Evolutionary conservation across 2,888 invertebrate species (phyloP).

Genomic region (Amblyteles armatorius): DNA sequence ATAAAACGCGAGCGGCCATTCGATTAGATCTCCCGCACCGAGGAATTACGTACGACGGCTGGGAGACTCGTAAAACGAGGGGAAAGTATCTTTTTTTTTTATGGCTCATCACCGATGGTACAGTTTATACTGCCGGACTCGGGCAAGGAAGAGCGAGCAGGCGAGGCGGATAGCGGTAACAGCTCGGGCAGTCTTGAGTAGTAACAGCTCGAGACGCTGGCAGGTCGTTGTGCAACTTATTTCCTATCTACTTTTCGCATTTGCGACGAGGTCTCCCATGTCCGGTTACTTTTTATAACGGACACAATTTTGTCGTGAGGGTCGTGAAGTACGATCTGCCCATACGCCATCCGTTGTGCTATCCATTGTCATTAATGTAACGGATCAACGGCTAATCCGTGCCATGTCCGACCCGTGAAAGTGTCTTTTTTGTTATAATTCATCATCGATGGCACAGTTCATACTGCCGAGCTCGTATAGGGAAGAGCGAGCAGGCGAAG

Average conservation of each 20-base stretch:
- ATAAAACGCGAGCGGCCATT: conserved; percentile 11
- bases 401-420: neutral
- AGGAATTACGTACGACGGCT: conserved; percentile 41
- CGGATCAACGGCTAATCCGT: conserved; percentile 47
- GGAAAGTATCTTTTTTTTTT: conserved; percentile 14
- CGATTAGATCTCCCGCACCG: conserved; percentile 41
- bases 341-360: too few species aligned
- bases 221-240: neutral
- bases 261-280: neutral
- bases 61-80: conserved; percentile 27
- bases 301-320: too few species aligned
- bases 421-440: neutral
- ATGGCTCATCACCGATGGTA: conserved; percentile 16
- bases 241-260: conserved; percentile 4
- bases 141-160: neutral
- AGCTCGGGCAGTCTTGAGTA: neutral
- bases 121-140: conserved; percentile 4
- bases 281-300: neutral
- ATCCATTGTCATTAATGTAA: neutral
- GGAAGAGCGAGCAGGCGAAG: neutral
- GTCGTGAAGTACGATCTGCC: too few species aligned
- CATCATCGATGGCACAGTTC: conserved; percentile 19
- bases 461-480: too few species aligned
- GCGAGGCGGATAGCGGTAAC: neutral
- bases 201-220: neutral